Base-by-base conservation (phyloP, 2,888 invertebrate genomes). In the Archaeoteleia sp. region DNA sequence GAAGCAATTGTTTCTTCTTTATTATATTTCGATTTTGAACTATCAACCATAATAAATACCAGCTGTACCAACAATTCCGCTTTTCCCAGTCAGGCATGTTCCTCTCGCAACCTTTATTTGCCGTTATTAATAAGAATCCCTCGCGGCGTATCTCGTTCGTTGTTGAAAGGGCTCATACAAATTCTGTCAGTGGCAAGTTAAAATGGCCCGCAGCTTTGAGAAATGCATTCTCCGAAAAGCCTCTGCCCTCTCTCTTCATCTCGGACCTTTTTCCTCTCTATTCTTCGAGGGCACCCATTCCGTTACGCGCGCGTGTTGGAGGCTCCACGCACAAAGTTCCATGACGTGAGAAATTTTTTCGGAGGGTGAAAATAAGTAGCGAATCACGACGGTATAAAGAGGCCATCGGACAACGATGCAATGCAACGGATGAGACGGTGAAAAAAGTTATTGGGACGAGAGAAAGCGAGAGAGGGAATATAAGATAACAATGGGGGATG, bases 321-420 rank as follows among this genome's bases (percentile, higher is more conserved):
- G 8, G 46, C 46, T n/a, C n/a, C n/a, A n/a, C n/a, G n/a, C n/a
- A n/a, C n/a, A n/a, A n/a, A n/a, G n/a, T n/a, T n/a, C n/a, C n/a
- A 10, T 46, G 32, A 48, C 48, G 48, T 48, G 57, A 25, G 54
- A 60, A 60, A n/a, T n/a, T 55, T 60, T 68, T 65, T 61, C 27
- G 57, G 53, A 69, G 69, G 65, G 65, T 57, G 63, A 60, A 61
- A 65, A 61, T 61, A 53, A 61, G 63, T 30, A 23, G 40, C 49
- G 32, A 14, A 23, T 34, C 8, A 35, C 20, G 12, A 35, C n/a
- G 13, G 23, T 23, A 37, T 30, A 51, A 43, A 60, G 43, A 43
- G 51, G 51, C 43, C 30, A 43, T 29, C 29, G 43, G 43, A 51
- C 29, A 51, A 60, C 43, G 51, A 43, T 46, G 39, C n/a, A 9